Conservation (phyloP, 2,888 invertebrate species). For the Latrodectus hesperus region DNA sequence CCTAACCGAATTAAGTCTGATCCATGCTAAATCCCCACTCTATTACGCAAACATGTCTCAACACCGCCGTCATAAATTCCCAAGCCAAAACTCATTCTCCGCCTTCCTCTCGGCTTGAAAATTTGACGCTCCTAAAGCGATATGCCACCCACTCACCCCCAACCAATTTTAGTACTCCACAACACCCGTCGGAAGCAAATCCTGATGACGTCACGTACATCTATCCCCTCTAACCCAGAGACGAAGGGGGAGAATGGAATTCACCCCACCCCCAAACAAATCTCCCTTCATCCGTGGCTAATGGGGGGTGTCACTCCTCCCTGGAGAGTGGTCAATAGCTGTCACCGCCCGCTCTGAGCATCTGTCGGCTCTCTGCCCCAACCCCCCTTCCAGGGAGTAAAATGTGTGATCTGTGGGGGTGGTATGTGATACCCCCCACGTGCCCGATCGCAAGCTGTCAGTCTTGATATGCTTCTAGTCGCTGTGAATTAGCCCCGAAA, state of each 20-base stretch:
- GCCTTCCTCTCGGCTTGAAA: neutral
- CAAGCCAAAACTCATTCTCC: neutral
- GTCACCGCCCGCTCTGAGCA: slow-evolving; percentile 45
- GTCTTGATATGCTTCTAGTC: slow-evolving; percentile 28
- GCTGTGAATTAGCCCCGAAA: neutral
- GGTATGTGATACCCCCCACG: neutral
- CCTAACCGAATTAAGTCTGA: slow-evolving; percentile 49
- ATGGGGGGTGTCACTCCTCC: slow-evolving; percentile 50
- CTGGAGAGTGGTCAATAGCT: slow-evolving; percentile 47
- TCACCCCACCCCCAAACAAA: slow-evolving; percentile 16
- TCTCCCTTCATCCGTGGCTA: slow-evolving; percentile 49
- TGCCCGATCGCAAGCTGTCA: slow-evolving; percentile 24
- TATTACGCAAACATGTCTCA: slow-evolving; percentile 46
- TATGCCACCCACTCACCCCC: neutral
- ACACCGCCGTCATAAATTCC: slow-evolving; percentile 19
- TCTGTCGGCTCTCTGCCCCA: slow-evolving; percentile 37
- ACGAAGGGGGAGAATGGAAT: neutral
- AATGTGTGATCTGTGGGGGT: slow-evolving; percentile 28
- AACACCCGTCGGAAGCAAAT: slow-evolving; percentile 14
- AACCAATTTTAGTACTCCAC: no score
- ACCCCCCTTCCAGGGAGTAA: neutral
- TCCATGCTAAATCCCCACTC: slow-evolving; percentile 49
- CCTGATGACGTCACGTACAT: slow-evolving; percentile 8
- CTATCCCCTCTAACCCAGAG: neutral
- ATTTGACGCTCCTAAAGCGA: neutral